Evolutionary conservation across 1,140 invertebrate species (phyloP), one percentile per base, ranked within the genome.

Genomic region (Megalopta genalis): DNA sequence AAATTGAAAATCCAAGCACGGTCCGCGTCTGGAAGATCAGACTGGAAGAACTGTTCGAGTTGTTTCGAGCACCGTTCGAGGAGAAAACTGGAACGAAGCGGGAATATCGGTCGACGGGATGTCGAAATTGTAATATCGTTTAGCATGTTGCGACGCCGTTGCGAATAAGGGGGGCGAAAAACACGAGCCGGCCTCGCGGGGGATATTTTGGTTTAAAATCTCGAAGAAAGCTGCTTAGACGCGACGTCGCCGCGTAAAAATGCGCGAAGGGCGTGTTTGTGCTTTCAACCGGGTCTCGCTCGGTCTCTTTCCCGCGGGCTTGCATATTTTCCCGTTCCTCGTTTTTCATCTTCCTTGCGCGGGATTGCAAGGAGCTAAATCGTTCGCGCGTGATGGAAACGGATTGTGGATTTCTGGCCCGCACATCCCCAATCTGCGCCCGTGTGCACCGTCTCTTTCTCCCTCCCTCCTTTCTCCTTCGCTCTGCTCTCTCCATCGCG

Each of bases 141-240:
- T n/a, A n/a, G 18, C 73, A 46, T 23, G 32, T 39, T 7, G 8
- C 59, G 25, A 71, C 39, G 57, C 68, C 39, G 63, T 63, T 66
- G n/a, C 6, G 54, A n/a, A 57, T 7, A 57, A 57, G 80, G 77
- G 80, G 77, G 27, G 74, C 54, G 63, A 82, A 77, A 82, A 81
- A 73, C 76, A 77, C 63, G 32, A 21, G 14, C 68, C 66, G 63
- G 39, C 70, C 87, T 81, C 90, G 63, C 69, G 90, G 89, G 90
- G 90, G 90, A 91, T 87, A 88, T 88, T 89, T 91, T 90, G 88
- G 82, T 82, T 86, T 80, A 88, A 90, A 90, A 88, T 90, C 86
- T 83, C 83, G 84, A 83, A 87, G 88, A 91, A 91, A 92, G 91
- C 90, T 88, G 89, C 91, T 92, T 92, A 92, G 87, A 86, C 82